These are phyloP conservation scores for Onychorhynchus coronatus DNA, from an alignment of 2,113 vertebrate genomes.

Conservation along the genomic window DNA sequence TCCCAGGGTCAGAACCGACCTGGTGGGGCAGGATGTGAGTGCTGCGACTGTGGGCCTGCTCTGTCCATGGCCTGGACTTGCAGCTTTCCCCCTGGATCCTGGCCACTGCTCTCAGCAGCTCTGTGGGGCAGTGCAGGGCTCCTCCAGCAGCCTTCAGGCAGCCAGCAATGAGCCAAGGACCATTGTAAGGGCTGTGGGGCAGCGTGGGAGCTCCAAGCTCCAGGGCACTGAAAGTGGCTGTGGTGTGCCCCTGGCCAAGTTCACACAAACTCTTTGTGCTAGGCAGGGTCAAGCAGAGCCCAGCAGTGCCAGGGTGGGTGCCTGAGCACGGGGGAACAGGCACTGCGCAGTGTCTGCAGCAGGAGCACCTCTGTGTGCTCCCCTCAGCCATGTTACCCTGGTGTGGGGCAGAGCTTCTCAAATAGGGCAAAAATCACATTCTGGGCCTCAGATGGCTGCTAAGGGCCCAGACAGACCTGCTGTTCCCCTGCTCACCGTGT, in stretches of 20 bases:
- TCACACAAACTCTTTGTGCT: neutral
- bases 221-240: neutral
- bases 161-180: neutral
- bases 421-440: neutral
- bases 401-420: neutral
- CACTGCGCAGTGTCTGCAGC: neutral
- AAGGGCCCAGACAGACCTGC: neutral
- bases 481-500: neutral
- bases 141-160: neutral
- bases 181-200: neutral
- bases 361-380: neutral
- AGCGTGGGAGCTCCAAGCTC: neutral
- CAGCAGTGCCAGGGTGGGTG: neutral
- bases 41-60: neutral
- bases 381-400: neutral
- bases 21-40: neutral
- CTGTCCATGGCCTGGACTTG: neutral
- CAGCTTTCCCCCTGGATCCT: neutral
- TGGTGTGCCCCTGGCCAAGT: neutral
- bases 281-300: neutral
- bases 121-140: neutral
- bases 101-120: neutral
- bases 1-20: neutral
- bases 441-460: neutral
- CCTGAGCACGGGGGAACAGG: rapidly evolving